Conservation (phyloP, 2,113 vertebrate species). For the Tringa solitaria region DNA sequence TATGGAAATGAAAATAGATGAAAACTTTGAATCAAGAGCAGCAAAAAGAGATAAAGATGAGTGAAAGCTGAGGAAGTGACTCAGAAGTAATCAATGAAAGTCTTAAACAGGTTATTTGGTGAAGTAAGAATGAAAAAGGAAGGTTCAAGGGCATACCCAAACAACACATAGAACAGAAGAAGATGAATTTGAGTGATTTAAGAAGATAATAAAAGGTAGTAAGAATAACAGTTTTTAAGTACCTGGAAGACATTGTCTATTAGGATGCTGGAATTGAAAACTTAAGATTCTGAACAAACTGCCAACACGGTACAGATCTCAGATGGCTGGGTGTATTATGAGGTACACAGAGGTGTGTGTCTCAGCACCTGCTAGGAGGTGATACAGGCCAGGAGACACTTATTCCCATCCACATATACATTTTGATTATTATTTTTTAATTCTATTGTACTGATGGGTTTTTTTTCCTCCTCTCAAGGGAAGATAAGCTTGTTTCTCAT, state of each 20-base stretch:
- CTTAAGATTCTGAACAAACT: neutral
- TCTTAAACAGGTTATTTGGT: neutral
- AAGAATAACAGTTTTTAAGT: neutral
- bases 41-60: neutral
- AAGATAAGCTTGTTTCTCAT: neutral
- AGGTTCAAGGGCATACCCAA: neutral
- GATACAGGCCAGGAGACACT: neutral
- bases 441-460: fast-evolving
- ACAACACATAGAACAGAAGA: neutral
- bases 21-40: neutral
- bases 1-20: neutral
- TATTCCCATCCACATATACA: neutral
- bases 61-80: neutral
- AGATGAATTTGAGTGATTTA: neutral
- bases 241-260: neutral
- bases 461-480: neutral
- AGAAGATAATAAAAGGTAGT: neutral
- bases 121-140: neutral
- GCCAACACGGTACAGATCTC: neutral
- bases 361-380: neutral
- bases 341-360: neutral
- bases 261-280: neutral
- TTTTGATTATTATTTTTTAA: neutral
- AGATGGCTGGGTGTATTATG: neutral
- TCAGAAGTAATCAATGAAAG: neutral